Evolutionary conservation across 2,888 invertebrate genomes (phyloP).

Genomic region (Phlogophora meticulosa): DNA sequence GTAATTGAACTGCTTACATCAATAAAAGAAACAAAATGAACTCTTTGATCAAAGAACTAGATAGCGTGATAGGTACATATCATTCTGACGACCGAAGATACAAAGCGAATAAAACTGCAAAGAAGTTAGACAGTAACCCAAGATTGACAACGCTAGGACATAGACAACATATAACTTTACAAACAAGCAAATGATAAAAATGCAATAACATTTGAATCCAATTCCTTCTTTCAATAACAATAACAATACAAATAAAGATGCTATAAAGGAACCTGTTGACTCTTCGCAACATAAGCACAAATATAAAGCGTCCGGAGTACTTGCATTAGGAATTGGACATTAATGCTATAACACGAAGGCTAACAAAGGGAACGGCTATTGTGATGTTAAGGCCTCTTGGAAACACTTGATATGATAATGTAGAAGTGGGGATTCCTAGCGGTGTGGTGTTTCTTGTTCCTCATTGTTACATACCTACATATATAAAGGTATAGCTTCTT

Average conservation of each 20-base stretch:
- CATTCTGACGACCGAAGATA: background rate
- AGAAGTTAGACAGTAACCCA: too few relatives aligned
- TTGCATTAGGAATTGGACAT: slow-evolving; percentile 49
- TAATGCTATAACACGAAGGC: slow-evolving; percentile 63
- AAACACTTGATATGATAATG: slow-evolving; percentile 57
- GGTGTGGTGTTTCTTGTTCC: slow-evolving; percentile 8
- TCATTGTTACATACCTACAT: too few relatives aligned
- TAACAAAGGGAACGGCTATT: slow-evolving; percentile 62
- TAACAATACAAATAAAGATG: slow-evolving; percentile 19
- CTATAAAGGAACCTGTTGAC: slow-evolving; percentile 40
- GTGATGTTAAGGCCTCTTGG: slow-evolving; percentile 55
- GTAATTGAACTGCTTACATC: too few relatives aligned
- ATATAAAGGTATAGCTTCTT: too few relatives aligned
- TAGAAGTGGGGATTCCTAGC: slow-evolving; percentile 28
- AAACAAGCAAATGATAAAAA: background rate
- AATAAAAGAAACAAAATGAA: background rate
- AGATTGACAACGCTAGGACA: background rate
- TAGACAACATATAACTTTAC: background rate
- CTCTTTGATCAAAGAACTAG: background rate
- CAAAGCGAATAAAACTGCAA: background rate
- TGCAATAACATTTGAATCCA: background rate
- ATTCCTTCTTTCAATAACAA: slow-evolving; percentile 37
- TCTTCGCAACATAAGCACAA: slow-evolving; percentile 31
- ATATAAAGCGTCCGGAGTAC: slow-evolving; percentile 24
- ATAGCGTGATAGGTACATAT: background rate